phyloP scores from a whole-genome alignment of 2,797 vertebrate species.

The Valencia hispanica region DNA sequence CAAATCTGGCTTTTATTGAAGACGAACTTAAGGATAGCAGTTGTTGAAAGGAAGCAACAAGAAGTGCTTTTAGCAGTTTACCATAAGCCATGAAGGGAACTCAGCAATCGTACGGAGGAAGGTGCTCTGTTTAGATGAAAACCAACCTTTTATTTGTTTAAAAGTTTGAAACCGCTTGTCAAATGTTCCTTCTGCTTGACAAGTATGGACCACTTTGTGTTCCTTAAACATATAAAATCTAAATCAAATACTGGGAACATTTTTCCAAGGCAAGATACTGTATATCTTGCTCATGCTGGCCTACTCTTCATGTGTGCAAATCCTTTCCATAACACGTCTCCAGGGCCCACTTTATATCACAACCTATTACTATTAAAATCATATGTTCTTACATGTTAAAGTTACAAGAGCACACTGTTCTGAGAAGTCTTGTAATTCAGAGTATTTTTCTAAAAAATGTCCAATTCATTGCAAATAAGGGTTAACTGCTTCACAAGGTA shows the following conservation, averaged over 20 bases:
- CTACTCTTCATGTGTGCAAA: conserved; percentile 10
- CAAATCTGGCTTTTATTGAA: too few species aligned
- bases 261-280: not conserved
- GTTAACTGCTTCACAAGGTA: too few species aligned
- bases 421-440: too few species aligned
- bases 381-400: too few species aligned
- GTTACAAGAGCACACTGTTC: too few species aligned
- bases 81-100: not conserved
- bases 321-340: conserved; percentile 30
- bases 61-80: not conserved
- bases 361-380: too few species aligned
- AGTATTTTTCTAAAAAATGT: too few species aligned
- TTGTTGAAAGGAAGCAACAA: not conserved
- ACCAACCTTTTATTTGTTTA: not conserved
- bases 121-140: not conserved
- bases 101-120: not conserved
- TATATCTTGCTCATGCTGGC: conserved; percentile 4
- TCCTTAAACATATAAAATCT: not conserved
- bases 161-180: not conserved
- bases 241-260: not conserved
- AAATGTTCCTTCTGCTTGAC: not conserved
- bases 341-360: too few species aligned
- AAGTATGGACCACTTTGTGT: not conserved
- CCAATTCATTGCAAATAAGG: too few species aligned
- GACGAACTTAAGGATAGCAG: too few species aligned